phyloP scores from a whole-genome alignment of 2,113 vertebrate species.

The Hydrolagus affinis region DNA sequence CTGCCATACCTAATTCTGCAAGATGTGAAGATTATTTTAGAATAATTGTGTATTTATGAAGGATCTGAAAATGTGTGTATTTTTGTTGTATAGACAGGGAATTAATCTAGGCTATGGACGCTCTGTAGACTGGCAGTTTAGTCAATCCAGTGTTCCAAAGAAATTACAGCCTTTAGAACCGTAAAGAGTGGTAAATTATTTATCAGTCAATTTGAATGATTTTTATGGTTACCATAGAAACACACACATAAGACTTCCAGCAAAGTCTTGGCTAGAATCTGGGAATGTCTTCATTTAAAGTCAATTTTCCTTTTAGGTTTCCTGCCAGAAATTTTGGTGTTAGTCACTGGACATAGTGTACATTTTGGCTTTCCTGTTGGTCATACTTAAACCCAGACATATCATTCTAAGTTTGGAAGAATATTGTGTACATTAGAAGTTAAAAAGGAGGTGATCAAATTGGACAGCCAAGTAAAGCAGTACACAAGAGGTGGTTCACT shows the following conservation, averaged over 20 bases:
- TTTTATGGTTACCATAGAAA: background rate
- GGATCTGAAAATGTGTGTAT: background rate
- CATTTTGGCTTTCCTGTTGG: slow-evolving; percentile 23
- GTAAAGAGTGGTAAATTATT: slow-evolving; percentile 11
- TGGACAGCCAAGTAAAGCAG: slow-evolving; percentile 15
- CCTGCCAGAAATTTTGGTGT: background rate
- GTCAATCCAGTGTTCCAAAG: background rate
- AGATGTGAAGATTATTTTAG: background rate
- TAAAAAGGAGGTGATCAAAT: background rate
- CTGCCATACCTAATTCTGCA: slow-evolving; percentile 2
- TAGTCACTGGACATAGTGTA: background rate
- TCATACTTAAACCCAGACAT: slow-evolving; percentile 1
- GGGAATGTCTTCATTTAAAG: background rate
- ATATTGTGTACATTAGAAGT: background rate
- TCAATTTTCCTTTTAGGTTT: background rate
- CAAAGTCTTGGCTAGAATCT: background rate
- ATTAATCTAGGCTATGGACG: background rate
- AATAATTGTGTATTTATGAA: background rate
- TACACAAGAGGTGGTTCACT: background rate
- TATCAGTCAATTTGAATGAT: background rate
- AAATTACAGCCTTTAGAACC: background rate
- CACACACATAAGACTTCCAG: background rate
- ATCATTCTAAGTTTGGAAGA: background rate
- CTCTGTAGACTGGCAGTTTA: background rate
- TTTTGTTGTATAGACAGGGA: background rate